phyloP scores from a whole-genome alignment of 2,113 vertebrate species.

The Phyllopteryx taeniolatus region DNA sequence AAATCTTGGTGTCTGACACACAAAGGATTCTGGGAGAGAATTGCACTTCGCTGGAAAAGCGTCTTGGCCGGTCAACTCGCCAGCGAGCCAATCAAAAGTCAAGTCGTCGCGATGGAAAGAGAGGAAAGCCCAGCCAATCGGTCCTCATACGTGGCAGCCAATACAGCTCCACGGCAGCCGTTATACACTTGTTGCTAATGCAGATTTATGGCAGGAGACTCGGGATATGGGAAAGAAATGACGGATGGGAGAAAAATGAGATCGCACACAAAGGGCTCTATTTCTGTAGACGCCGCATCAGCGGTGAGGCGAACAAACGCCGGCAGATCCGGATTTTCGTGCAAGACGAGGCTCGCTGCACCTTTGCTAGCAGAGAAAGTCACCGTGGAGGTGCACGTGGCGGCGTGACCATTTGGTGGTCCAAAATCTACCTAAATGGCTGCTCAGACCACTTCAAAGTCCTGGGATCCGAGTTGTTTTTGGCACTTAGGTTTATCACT shows the following conservation, averaged over 20 bases:
- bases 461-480: too few species aligned
- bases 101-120: constrained; percentile 30
- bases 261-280: constrained; percentile 1
- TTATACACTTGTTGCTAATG: constrained; percentile 16
- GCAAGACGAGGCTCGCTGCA: too few species aligned
- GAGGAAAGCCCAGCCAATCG: constrained; percentile 39
- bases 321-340: too few species aligned
- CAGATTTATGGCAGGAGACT: not conserved
- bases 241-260: constrained; percentile 10
- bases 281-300: not conserved
- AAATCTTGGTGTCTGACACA: constrained; percentile 36
- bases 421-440: too few species aligned
- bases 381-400: too few species aligned
- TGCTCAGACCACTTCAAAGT: too few species aligned
- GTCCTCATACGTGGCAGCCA: constrained; percentile 22
- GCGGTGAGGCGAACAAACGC: too few species aligned
- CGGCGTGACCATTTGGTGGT: too few species aligned
- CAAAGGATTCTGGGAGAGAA: constrained; percentile 40
- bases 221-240: constrained; percentile 3
- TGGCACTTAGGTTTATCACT: too few species aligned
- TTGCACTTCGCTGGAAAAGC: constrained; percentile 47
- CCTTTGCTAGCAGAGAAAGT: too few species aligned
- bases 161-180: constrained; percentile 1
- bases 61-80: constrained; percentile 49
- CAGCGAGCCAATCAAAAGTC: not conserved